phyloP scores from a whole-genome alignment of 2,113 vertebrate genomes.

The Anser brachyrhynchus region DNA sequence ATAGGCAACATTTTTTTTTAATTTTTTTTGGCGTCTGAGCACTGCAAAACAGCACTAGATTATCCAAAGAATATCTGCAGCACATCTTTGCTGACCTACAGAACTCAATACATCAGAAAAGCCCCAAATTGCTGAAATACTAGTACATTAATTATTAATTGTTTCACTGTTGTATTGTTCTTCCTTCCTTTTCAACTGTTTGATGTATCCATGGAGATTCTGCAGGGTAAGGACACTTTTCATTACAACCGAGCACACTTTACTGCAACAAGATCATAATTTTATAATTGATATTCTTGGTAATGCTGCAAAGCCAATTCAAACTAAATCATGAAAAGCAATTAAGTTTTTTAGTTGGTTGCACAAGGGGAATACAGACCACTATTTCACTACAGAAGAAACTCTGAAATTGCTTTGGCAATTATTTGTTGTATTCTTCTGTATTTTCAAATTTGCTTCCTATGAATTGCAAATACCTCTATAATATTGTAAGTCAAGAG shows the following conservation, averaged over 20 bases:
- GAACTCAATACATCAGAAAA: not conserved
- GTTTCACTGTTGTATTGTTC: not conserved
- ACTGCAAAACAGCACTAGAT: not conserved
- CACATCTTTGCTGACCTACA: not conserved
- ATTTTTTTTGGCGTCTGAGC: not conserved
- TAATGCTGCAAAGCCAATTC: not conserved
- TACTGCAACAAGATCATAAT: not conserved
- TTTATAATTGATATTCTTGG: not conserved
- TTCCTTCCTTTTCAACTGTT: not conserved
- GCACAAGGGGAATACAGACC: not conserved
- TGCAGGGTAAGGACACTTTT: not conserved
- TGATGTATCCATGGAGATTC: not conserved
- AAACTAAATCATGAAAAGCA: not conserved
- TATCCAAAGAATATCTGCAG: not conserved
- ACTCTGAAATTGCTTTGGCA: not conserved
- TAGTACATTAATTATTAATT: not conserved
- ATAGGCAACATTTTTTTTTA: not conserved
- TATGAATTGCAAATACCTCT: not conserved
- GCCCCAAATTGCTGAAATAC: not conserved
- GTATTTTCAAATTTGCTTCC: not conserved
- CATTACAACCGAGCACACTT: not conserved
- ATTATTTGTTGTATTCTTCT: not conserved
- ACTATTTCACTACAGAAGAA: not conserved
- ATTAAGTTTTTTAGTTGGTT: not conserved
- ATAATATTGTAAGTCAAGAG: not conserved